Evolutionary conservation across 2,797 vertebrate species (phyloP).

Genomic region (Anisognathus igniventris): DNA sequence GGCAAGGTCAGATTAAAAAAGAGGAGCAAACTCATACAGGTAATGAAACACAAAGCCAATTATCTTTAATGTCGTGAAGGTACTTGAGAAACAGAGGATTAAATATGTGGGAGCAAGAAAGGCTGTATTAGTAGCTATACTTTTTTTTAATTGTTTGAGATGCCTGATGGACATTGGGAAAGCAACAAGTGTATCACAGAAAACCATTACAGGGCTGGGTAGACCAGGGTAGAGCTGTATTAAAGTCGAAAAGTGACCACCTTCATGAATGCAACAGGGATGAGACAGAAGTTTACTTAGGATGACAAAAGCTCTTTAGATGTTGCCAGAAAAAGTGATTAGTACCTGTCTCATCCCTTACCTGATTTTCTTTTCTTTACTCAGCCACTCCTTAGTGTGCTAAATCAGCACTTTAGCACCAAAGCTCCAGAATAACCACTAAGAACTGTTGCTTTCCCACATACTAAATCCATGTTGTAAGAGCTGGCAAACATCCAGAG

Average conservation of each 20-base stretch:
- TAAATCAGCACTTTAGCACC: conserved; percentile 28
- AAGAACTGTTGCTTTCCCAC: not conserved
- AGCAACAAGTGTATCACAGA: not conserved
- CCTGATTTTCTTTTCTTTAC: not conserved
- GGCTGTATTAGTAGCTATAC: not conserved
- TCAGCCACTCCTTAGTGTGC: conserved; percentile 24
- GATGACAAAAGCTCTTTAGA: not conserved
- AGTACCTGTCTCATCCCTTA: not conserved
- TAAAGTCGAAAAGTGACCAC: not conserved
- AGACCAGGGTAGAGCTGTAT: not conserved
- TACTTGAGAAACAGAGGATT: not conserved
- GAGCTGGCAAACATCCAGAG: not conserved
- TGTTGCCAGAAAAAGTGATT: conserved; percentile 23
- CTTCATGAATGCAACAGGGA: not conserved
- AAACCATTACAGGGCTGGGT: not conserved
- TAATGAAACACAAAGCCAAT: not conserved
- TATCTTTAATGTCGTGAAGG: not conserved
- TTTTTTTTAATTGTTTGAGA: not conserved
- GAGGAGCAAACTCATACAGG: not conserved
- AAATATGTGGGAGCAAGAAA: not conserved
- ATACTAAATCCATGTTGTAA: not conserved
- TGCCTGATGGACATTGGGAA: not conserved
- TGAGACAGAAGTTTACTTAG: not conserved
- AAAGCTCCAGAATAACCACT: not conserved
- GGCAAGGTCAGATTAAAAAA: not conserved